Evolutionary conservation across 2,797 vertebrate genomes (phyloP).

Genomic region (Malacoraja senta): DNA sequence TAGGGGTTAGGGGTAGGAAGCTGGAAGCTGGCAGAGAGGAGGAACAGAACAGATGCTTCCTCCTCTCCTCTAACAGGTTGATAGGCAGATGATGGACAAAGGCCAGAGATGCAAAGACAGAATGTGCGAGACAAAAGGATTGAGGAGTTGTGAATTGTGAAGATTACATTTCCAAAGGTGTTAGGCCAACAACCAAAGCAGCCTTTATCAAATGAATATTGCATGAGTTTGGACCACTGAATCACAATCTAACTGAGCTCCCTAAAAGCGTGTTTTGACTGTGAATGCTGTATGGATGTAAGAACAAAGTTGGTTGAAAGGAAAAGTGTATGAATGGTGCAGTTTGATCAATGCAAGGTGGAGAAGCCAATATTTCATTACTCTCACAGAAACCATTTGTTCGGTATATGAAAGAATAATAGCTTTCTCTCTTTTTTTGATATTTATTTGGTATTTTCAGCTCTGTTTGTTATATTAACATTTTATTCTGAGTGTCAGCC

Average conservation of each 20-base stretch:
- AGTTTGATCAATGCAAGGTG: not conserved
- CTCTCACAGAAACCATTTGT: not conserved
- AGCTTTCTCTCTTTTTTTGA: not conserved
- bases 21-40: too few relatives aligned
- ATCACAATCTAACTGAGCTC: not conserved
- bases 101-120: too few relatives aligned
- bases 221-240: not conserved
- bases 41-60: too few relatives aligned
- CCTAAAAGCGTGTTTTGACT: not conserved
- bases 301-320: not conserved
- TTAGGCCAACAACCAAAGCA: too few relatives aligned
- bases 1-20: too few relatives aligned
- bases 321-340: not conserved
- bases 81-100: too few relatives aligned
- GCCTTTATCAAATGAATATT: too few relatives aligned
- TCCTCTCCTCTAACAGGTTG: too few relatives aligned
- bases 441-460: constrained; percentile 1
- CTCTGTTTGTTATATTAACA: not conserved
- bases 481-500: not conserved
- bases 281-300: not conserved
- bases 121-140: too few relatives aligned
- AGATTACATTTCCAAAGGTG: too few relatives aligned
- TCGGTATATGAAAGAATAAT: too few relatives aligned
- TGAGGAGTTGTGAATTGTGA: too few relatives aligned
- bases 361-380: not conserved